A percentile compares a stretch with the other conserved stretches of the same genome.
Conservation (phyloP, 2,113 vertebrate species). For the Onychostoma macrolepis region DNA sequence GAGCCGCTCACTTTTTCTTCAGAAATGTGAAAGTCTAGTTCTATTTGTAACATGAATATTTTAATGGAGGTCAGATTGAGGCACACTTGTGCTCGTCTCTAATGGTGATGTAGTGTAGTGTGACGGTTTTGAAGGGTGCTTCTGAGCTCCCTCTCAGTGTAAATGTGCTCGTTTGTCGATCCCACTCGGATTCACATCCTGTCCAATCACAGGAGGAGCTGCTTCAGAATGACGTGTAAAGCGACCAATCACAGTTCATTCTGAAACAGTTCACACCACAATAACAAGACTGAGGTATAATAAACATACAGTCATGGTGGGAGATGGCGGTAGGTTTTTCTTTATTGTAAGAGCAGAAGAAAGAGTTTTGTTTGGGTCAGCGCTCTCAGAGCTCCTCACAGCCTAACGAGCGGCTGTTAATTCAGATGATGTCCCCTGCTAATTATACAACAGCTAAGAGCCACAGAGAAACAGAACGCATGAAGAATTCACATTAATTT, state of each 20-base stretch:
- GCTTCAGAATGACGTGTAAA: neutral
- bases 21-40: too few relatives aligned
- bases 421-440: neutral
- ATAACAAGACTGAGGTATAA: too few relatives aligned
- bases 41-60: too few relatives aligned
- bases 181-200: too few relatives aligned
- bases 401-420: neutral
- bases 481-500: neutral
- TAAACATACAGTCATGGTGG: neutral
- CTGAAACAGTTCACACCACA: neutral
- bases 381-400: neutral
- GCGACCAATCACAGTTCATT: neutral
- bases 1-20: too few relatives aligned
- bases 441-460: slow-evolving; percentile 1
- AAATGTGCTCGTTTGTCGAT: too few relatives aligned
- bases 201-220: neutral
- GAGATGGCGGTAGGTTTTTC: neutral
- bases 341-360: neutral
- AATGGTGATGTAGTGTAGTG: too few relatives aligned
- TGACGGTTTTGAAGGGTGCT: too few relatives aligned
- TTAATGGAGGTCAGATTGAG: too few relatives aligned
- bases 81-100: too few relatives aligned
- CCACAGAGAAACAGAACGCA: neutral
- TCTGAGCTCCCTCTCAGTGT: too few relatives aligned
- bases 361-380: slow-evolving; percentile 5